Conservation (phyloP, 2,797 vertebrate species). For the Scolopax bukidnonensis region DNA sequence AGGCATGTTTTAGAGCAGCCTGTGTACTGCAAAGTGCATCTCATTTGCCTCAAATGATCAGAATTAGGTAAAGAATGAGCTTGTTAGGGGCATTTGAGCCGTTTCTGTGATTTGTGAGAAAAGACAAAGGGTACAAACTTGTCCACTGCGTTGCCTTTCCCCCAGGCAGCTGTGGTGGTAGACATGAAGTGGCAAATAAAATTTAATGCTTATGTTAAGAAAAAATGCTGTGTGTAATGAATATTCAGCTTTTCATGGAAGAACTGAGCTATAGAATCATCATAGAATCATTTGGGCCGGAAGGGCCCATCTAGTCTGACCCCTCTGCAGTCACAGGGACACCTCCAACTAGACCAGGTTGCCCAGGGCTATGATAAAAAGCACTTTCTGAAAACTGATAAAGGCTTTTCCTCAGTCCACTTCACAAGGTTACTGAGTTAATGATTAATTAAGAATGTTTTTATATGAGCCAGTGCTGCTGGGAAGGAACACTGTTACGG, state of each 20-base stretch:
- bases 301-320: too few relatives aligned
- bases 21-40: neutral
- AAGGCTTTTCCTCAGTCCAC: neutral
- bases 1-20: neutral
- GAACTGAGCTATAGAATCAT: neutral
- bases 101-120: neutral
- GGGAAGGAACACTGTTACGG: neutral
- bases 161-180: neutral
- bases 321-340: too few relatives aligned
- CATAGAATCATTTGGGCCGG: too few relatives aligned
- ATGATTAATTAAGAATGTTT: conserved; percentile 17
- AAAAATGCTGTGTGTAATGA: neutral
- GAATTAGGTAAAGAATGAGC: neutral
- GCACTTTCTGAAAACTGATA: neutral
- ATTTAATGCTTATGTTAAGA: neutral
- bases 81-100: neutral
- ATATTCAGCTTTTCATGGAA: neutral
- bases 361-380: neutral
- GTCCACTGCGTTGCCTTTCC: neutral
- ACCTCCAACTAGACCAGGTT: too few relatives aligned
- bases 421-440: conserved; percentile 13
- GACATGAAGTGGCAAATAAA: neutral
- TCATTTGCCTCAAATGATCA: neutral
- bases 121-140: neutral
- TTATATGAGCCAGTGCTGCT: neutral